phyloP scores from a whole-genome alignment of 1,140 invertebrate species.

The Leptinotarsa texana region DNA sequence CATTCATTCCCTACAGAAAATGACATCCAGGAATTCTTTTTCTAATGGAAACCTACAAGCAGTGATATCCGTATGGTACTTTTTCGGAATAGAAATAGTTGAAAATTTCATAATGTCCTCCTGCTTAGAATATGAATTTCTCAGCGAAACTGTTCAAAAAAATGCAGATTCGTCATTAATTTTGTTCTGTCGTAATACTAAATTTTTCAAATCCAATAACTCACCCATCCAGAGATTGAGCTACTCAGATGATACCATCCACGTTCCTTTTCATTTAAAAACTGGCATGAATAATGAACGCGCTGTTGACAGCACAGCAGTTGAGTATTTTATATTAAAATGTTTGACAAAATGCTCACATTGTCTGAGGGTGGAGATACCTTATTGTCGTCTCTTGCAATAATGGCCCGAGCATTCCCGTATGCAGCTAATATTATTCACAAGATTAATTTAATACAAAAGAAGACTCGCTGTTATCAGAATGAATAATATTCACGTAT shows the following conservation, averaged over 20 bases:
- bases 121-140: too few species aligned
- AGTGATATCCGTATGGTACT: too few species aligned
- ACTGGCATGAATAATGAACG: slow-evolving; percentile 27
- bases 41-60: too few species aligned
- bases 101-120: too few species aligned
- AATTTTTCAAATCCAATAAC: background rate
- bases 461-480: slow-evolving; percentile 20
- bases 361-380: slow-evolving; percentile 33
- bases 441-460: slow-evolving; percentile 43
- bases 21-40: too few species aligned
- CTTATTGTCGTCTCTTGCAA: slow-evolving; percentile 27
- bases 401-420: slow-evolving; percentile 27
- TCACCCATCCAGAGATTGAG: background rate
- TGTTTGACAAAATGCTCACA: slow-evolving; percentile 32
- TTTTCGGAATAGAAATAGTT: too few species aligned
- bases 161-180: too few species aligned
- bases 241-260: background rate
- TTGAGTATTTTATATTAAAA: slow-evolving; percentile 34
- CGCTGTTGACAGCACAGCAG: slow-evolving; percentile 27
- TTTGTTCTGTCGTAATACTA: too few species aligned
- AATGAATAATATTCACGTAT: slow-evolving; percentile 21
- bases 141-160: too few species aligned
- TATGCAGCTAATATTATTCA: slow-evolving; percentile 42
- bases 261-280: background rate
- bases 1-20: too few species aligned